Evolutionary conservation across 1,140 invertebrate genomes (phyloP), one percentile per base, ranked within the genome.

Genomic region (Babylonia areolata): DNA sequence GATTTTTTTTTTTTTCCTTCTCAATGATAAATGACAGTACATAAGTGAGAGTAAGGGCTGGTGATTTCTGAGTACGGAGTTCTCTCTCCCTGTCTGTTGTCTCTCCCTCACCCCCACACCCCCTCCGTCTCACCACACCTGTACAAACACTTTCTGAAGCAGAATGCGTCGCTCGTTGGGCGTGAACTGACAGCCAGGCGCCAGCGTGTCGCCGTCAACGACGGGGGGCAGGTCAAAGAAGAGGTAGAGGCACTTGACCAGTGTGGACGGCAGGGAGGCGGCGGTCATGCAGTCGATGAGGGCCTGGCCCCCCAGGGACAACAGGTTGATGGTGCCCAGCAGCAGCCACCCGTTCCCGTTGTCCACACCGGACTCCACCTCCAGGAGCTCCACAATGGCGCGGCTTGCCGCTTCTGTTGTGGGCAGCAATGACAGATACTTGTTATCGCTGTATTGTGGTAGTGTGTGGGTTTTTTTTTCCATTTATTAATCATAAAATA

Each of bases 211-310:
- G 81, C 96, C 94, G 92, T 97, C 96, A 64, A 96, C 96, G 6
- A 94, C 90, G 40, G 94, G 92, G 69, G 99, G 98, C 77, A 99
- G 95, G 95, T 99, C 99, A 95, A 99, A 99, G 94, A 99, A 99
- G 86, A 99, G 95, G 94, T 99, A 99, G 51, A 99, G 95, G 95
- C 99, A 99, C 95, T 99, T 99, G 9, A 99, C 98, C 91, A 99
- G 95, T 46, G 99, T 99, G 85, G 98, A 99, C 58, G 99, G 99
- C 88, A 99, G 97, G 35, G 98, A 97, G 78, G 97, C 97, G 79
- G 97, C 97, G 84, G 98, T 99, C 97, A 99, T 99, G 58, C 98
- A 94, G 90, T 95, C 95, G 64, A 95, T 94, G 20, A 94, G 88
- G 31, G 91, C 91, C 80, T 91, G 91, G 28, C 87, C 88, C 3